phyloP scores from a whole-genome alignment of 37 sponge, comb jelly and placozoan species.

The Spongilla lacustris region DNA sequence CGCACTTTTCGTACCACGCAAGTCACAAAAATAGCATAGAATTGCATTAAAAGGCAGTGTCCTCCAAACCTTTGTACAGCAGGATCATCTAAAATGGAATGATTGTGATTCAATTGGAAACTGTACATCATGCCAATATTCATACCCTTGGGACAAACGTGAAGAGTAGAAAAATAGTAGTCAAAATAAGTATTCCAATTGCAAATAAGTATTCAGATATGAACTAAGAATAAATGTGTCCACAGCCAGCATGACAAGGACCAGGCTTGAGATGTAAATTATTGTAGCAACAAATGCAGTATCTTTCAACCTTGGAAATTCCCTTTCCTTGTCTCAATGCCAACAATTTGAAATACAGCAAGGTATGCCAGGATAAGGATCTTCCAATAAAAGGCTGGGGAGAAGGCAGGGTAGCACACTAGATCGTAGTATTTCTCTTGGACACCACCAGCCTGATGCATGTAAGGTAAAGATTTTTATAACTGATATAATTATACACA shows the following conservation, averaged over 20 bases:
- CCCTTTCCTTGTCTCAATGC: slow-evolving; percentile 4
- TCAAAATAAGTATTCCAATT: slow-evolving; percentile 8
- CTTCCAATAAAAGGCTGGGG: neutral
- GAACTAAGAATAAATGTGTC: neutral
- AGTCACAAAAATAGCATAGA: too few species aligned
- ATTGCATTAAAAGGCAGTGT: too few species aligned
- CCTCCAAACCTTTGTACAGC: neutral
- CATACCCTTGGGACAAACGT: neutral
- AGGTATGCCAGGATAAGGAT: neutral
- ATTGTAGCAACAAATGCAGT: slow-evolving; percentile 9
- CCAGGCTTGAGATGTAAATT: slow-evolving; percentile 14
- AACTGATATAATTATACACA: too few species aligned
- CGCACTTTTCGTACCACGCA: too few species aligned
- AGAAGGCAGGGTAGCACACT: neutral
- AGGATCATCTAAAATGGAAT: neutral
- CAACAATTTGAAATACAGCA: slow-evolving; percentile 15
- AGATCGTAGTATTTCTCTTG: neutral
- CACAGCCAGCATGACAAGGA: slow-evolving; percentile 17
- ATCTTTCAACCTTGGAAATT: slow-evolving; percentile 9
- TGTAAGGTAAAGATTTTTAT: neutral
- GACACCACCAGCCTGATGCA: neutral
- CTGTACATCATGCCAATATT: too few species aligned
- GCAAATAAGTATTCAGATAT: slow-evolving; percentile 15
- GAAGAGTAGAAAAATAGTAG: neutral
- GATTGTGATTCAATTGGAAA: too few species aligned